These are phyloP conservation scores for Dastarcus helophoroides DNA, from an alignment of 2,888 invertebrate genomes.

Conservation along the genomic window DNA sequence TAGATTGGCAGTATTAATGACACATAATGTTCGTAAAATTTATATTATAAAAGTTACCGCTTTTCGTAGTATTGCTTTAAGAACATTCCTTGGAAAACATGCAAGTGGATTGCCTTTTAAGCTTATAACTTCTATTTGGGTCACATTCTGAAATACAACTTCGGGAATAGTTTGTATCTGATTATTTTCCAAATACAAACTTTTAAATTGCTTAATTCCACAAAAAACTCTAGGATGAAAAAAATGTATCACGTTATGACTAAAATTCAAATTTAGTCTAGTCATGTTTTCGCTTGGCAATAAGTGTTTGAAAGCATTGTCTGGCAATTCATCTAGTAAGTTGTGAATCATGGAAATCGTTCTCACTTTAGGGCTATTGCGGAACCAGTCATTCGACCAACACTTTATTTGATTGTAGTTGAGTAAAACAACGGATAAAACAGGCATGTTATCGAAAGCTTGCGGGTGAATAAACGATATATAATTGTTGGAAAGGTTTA, in stretches of 20 bases:
- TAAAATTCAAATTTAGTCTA: constrained; percentile 16
- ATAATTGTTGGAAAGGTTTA: constrained; percentile 24
- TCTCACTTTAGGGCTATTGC: constrained; percentile 20
- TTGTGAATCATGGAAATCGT: constrained; percentile 23
- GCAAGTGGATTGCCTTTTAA: constrained; percentile 22
- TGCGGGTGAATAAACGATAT: constrained; percentile 19
- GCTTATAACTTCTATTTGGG: constrained; percentile 11
- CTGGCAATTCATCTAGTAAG: constrained; percentile 21
- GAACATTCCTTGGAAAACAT: constrained; percentile 23
- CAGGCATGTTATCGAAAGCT: constrained; percentile 25
- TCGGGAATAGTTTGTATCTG: constrained; percentile 20
- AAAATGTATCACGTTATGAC: constrained; percentile 23
- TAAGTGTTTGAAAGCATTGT: constrained; percentile 19
- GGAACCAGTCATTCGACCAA: constrained; percentile 20
- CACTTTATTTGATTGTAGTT: constrained; percentile 24
- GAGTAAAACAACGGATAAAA: constrained; percentile 18
- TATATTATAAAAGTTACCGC: too few relatives aligned
- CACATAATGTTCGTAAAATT: too few relatives aligned
- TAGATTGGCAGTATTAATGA: too few relatives aligned
- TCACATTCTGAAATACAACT: constrained; percentile 18
- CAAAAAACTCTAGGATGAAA: constrained; percentile 22
- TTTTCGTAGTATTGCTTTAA: constrained; percentile 21
- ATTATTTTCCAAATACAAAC: constrained; percentile 24
- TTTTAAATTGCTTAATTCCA: constrained; percentile 17
- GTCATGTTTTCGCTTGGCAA: constrained; percentile 5